phyloP scores from a whole-genome alignment of 2,888 invertebrate genomes.

The Agrochola lota region DNA sequence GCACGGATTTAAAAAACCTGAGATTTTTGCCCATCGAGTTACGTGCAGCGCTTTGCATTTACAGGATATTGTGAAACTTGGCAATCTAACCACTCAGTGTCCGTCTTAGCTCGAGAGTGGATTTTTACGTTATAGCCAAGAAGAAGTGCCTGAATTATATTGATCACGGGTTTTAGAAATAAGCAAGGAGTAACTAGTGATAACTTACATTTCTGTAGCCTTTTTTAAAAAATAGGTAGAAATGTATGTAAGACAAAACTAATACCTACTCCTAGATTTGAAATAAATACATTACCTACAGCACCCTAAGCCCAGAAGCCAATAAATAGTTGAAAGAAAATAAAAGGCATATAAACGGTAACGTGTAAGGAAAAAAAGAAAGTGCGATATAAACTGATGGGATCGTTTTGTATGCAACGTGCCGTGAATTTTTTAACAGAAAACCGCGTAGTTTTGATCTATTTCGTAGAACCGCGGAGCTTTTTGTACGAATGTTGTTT shows the following conservation, averaged over 20 bases:
- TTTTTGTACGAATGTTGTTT: conserved; percentile 60
- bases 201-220: no score
- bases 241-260: not conserved
- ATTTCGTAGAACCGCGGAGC: conserved; percentile 50
- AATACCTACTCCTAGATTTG: not conserved
- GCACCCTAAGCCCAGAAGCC: conserved; percentile 9
- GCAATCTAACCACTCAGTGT: conserved; percentile 16
- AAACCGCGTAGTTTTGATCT: conserved; percentile 63
- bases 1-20: not conserved
- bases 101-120: not conserved
- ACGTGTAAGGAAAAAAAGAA: conserved; percentile 59
- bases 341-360: conserved; percentile 59
- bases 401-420: conserved; percentile 67
- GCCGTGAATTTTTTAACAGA: conserved; percentile 67
- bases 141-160: not conserved
- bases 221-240: no score
- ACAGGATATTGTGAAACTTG: conserved; percentile 30
- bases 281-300: conserved; percentile 17
- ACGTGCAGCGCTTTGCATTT: conserved; percentile 25
- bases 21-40: not conserved
- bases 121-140: not conserved
- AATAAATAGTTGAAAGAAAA: conserved; percentile 62
- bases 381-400: conserved; percentile 70
- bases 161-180: not conserved
- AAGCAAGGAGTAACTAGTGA: not conserved